Conservation (phyloP, 2,888 invertebrate genomes). For the Dryocosmus kuriphilus region DNA sequence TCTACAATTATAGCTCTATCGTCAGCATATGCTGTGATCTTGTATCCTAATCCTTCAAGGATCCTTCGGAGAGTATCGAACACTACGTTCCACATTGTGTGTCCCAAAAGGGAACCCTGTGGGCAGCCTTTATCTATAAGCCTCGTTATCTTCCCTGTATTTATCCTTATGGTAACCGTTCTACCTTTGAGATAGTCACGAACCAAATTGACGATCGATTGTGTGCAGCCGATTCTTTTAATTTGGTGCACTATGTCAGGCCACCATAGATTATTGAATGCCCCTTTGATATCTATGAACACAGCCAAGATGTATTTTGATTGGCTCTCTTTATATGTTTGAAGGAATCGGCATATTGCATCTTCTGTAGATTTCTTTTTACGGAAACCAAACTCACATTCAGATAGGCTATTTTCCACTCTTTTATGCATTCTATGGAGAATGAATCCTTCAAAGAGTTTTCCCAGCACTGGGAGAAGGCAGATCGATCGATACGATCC, state of each 20-base stretch:
- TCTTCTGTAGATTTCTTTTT: no score
- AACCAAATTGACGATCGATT: neutral
- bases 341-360: neutral
- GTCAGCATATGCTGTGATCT: constrained; percentile 43
- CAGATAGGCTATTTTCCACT: no score
- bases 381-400: no score
- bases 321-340: neutral
- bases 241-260: neutral
- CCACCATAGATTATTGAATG: constrained; percentile 20
- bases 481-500: constrained; percentile 50
- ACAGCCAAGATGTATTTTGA: constrained; percentile 39
- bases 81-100: constrained; percentile 44
- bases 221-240: neutral
- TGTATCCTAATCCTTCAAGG: neutral
- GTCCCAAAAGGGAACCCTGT: constrained; percentile 51
- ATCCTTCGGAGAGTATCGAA: constrained; percentile 34
- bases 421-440: neutral
- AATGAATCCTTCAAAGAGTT: no score
- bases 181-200: constrained; percentile 39
- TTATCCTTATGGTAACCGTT: neutral
- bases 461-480: constrained; percentile 48
- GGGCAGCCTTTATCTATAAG: constrained; percentile 47
- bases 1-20: constrained; percentile 44
- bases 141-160: neutral
- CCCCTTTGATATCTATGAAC: no score